Evolutionary conservation across 2,888 invertebrate genomes (phyloP).

Genomic region (Pachycephus smyrnensis): DNA sequence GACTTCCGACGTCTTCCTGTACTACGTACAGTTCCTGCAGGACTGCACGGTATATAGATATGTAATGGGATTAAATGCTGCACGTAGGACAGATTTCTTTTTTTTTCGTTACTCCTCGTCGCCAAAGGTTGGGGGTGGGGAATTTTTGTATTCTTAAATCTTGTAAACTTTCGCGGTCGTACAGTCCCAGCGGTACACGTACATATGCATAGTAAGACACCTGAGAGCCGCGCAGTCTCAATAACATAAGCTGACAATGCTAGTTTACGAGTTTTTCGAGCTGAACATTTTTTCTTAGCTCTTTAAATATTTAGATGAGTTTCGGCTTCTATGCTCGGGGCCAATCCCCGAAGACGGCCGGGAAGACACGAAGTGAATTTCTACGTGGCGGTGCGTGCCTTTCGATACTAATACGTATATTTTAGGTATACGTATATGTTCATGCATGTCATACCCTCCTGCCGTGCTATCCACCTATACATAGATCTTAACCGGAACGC

Average conservation of each 20-base stretch:
- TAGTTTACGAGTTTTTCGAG: neutral
- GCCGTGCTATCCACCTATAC: neutral
- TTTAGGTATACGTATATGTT: neutral
- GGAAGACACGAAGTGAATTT: neutral
- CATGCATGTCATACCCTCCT: neutral
- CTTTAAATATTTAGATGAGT: neutral
- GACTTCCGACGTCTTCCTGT: neutral
- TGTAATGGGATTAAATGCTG: neutral
- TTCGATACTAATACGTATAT: neutral
- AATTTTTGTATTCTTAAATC: neutral
- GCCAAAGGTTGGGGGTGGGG: no score
- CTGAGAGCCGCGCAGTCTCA: neutral
- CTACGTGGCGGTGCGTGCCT: neutral
- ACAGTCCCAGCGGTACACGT: neutral
- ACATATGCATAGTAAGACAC: neutral
- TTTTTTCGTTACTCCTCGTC: neutral
- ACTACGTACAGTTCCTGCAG: neutral
- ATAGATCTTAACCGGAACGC: neutral
- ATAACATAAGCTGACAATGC: neutral
- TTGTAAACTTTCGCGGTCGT: neutral
- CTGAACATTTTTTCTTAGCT: neutral
- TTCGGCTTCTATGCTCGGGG: neutral
- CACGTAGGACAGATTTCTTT: neutral
- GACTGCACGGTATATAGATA: neutral
- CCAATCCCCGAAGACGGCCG: neutral